Base-by-base conservation (phyloP, 2,888 invertebrate genomes). In the Drosophila fungiperda region DNA sequence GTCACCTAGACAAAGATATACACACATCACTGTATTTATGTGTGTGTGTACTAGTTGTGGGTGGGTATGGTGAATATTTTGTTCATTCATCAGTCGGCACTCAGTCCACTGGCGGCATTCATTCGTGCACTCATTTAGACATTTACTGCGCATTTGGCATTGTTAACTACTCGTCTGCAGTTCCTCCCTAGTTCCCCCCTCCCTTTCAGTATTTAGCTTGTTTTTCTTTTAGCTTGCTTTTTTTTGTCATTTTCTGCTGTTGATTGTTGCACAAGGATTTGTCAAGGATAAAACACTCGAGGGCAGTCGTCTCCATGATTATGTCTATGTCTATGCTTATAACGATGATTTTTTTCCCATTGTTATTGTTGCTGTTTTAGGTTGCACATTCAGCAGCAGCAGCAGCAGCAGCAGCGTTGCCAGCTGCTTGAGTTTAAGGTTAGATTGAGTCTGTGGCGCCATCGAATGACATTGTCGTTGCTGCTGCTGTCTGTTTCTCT, bases 251-350 rank as follows among this genome's bases (percentile, higher is more conserved):
- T 60, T 80, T 68, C 23, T 75, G 76, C 76, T 75, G 76, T 75
- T 85, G 86, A 80, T 87, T 86, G 78, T 79, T 85, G 81, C 81
- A 86, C 69, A 78, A 88, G 89, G 80, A 86, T 59, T 88, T 86
- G 83, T 86, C 89, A 85, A 88, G 89, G 87, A 85, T 83, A 80
- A 78, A 85, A 75, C 86, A 78, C 89, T 86, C 76, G 80, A 80
- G 89, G 89, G 76, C 80, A 85, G 78, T 73, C 63, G 68, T 74
- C 65, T 68, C 70, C 76, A 78, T 76, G 82, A 84, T 87, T 81
- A 76, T 82, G 68, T 48, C 38, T 60, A 53, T 72, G 64, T 54
- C 70, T 55, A 32, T 42, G 70, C 55, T 76, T 82, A 80, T 85
- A 75, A 78, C 72, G 77, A 64, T 72, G 80, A 49, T 60, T 17